Conservation (phyloP, 2,797 vertebrate genomes). For the Garrulus glandarius region DNA sequence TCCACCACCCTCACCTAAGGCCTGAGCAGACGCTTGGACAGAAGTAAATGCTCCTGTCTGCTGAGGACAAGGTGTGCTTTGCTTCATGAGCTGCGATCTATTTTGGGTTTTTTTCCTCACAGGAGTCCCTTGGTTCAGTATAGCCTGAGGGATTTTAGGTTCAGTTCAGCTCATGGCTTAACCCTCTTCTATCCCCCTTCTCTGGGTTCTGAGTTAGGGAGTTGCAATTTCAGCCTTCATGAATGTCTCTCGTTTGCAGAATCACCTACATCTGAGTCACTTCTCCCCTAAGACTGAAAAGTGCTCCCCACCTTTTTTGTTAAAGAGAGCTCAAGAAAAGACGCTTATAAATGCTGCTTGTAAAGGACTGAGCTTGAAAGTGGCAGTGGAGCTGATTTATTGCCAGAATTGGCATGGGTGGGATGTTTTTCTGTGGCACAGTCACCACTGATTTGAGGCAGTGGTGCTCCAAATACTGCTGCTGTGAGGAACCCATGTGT, state of each 20-base stretch:
- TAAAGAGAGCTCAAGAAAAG: not conserved
- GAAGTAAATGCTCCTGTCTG: not conserved
- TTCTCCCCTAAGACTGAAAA: not conserved
- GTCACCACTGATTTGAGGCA: too few relatives aligned
- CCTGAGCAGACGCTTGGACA: not conserved
- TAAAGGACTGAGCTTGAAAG: not conserved
- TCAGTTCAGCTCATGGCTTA: not conserved
- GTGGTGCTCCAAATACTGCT: not conserved
- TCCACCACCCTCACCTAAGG: not conserved
- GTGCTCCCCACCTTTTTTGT: not conserved
- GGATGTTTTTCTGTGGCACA: not conserved
- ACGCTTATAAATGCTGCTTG: not conserved
- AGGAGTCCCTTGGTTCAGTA: not conserved
- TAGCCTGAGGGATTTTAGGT: not conserved
- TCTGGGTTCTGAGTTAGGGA: not conserved
- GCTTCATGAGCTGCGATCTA: not conserved
- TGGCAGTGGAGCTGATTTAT: not conserved
- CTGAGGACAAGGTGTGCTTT: not conserved
- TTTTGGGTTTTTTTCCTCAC: fast-evolving
- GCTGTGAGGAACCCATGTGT: fast-evolving
- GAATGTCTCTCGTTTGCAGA: not conserved
- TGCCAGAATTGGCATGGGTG: not conserved
- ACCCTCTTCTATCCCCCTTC: not conserved
- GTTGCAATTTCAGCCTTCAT: not conserved
- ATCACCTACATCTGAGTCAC: not conserved